A percentile compares a stretch with the other conserved stretches of the same genome.
Conservation (phyloP, 2,797 vertebrate species). For the Peromyscus eremicus region DNA sequence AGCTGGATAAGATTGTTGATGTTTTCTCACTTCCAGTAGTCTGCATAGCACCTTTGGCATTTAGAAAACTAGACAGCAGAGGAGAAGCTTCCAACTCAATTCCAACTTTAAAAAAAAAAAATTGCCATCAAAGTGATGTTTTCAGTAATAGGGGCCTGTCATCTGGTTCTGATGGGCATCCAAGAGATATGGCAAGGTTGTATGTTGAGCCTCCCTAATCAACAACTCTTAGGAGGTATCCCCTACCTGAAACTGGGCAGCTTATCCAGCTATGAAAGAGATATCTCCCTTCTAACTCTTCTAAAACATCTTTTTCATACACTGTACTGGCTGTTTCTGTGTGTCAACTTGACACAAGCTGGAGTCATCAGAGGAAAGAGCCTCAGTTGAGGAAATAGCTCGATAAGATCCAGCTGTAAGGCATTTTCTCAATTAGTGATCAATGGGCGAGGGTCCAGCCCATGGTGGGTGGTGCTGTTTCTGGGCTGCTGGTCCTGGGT, state of each 20-base stretch:
- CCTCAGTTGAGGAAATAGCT: not conserved
- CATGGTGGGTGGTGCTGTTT: not conserved
- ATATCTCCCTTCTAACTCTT: not conserved
- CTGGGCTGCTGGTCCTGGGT: not conserved
- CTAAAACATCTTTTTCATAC: not conserved
- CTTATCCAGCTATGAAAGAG: not conserved
- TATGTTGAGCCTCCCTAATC: not conserved
- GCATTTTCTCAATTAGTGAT: not conserved
- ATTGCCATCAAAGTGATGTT: not conserved
- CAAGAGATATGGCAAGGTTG: not conserved
- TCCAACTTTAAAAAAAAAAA: not conserved
- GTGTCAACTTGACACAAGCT: not conserved
- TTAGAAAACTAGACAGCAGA: not conserved
- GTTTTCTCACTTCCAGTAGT: not conserved
- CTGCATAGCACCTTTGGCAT: not conserved
- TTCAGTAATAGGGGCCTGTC: not conserved
- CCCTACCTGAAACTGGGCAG: no score
- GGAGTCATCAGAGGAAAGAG: not conserved
- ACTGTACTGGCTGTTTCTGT: not conserved
- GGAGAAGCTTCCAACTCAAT: not conserved
- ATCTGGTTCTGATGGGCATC: not conserved
- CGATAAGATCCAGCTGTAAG: not conserved
- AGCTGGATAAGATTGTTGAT: not conserved
- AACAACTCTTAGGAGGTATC: not conserved
- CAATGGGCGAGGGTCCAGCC: not conserved